A percentile compares a stretch with the other conserved stretches of the same genome.
Conservation (phyloP, 2,797 vertebrate species). For the Neosilurus mollespiculum region DNA sequence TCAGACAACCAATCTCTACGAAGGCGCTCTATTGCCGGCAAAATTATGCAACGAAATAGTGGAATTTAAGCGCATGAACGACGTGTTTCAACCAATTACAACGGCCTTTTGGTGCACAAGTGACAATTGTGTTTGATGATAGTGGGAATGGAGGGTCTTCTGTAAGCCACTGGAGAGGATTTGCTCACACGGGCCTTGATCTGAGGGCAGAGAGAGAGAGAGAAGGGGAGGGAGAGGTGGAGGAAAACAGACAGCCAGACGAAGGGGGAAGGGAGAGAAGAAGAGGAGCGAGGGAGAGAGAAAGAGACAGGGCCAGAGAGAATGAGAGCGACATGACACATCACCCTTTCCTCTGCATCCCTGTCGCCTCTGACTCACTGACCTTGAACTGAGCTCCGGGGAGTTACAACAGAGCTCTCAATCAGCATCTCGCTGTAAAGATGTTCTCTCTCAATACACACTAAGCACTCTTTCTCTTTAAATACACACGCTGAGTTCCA, state of each 20-base stretch:
- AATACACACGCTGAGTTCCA: conserved; percentile 19
- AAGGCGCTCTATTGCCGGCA: conserved; percentile 1
- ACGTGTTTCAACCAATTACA: conserved; percentile 56
- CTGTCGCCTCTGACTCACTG: conserved; percentile 56
- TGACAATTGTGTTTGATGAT: conserved; percentile 55
- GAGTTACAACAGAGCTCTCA: conserved; percentile 50
- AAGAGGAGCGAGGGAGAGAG: conserved; percentile 8
- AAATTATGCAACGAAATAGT: conserved; percentile 46
- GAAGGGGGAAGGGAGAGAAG: conserved; percentile 20
- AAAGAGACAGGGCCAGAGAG: conserved; percentile 60
- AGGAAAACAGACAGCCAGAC: conserved; percentile 23
- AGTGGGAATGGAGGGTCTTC: conserved; percentile 44
- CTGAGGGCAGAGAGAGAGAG: conserved; percentile 46
- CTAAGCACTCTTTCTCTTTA: conserved; percentile 18
- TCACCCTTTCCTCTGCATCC: conserved; percentile 55
- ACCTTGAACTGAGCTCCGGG: conserved; percentile 57
- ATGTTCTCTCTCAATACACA: conserved; percentile 23
- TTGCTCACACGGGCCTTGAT: conserved; percentile 56
- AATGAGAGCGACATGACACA: conserved; percentile 42
- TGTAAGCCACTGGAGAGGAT: conserved; percentile 52
- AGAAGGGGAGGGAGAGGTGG: background rate
- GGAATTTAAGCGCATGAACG: conserved; percentile 56
- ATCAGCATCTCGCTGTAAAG: conserved; percentile 45
- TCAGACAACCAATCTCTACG: conserved; percentile 38
- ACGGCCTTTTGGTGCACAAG: conserved; percentile 52